Percentiles rank a stretch among this genome's conserved stretches.
These are phyloP conservation scores for Cotesia congregata DNA, from an alignment of 2,888 invertebrate species.

Conservation along the genomic window DNA sequence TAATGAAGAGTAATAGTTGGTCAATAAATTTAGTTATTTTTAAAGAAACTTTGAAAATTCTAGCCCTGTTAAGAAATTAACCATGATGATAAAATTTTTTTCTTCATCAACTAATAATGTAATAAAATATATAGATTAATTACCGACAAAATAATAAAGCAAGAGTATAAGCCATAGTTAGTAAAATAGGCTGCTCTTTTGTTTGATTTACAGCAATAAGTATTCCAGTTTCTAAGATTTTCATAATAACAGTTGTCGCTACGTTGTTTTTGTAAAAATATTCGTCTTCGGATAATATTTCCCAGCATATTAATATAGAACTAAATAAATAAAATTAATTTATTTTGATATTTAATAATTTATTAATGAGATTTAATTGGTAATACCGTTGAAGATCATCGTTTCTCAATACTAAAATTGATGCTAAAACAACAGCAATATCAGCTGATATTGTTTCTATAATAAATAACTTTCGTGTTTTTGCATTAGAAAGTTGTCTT, in stretches of 20 bases:
- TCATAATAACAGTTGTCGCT: constrained; percentile 43
- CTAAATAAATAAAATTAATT: constrained; percentile 31
- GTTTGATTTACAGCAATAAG: constrained; percentile 39
- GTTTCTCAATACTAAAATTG: background rate
- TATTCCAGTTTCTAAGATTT: constrained; percentile 47
- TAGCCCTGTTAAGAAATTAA: constrained; percentile 42
- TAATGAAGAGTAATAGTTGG: constrained; percentile 48
- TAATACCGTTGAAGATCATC: background rate
- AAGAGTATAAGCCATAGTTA: background rate
- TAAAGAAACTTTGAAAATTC: constrained; percentile 37
- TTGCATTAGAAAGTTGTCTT: background rate
- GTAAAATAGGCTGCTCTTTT: constrained; percentile 21
- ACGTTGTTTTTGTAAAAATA: constrained; percentile 49
- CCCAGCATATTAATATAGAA: constrained; percentile 43
- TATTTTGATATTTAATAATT: too few species aligned
- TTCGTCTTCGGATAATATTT: constrained; percentile 34
- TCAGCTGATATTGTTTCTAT: background rate
- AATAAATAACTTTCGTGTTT: background rate
- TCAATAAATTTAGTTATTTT: constrained; percentile 39
- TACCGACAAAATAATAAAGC: background rate
- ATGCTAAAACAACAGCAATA: background rate
- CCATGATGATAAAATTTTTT: too few species aligned
- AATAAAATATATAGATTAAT: background rate
- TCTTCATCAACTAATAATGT: background rate
- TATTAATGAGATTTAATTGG: too few species aligned